Percentiles rank a stretch among this genome's conserved stretches.
phyloP scores from a whole-genome alignment of 2,888 invertebrate species.

The Drosophila kuntzei region DNA sequence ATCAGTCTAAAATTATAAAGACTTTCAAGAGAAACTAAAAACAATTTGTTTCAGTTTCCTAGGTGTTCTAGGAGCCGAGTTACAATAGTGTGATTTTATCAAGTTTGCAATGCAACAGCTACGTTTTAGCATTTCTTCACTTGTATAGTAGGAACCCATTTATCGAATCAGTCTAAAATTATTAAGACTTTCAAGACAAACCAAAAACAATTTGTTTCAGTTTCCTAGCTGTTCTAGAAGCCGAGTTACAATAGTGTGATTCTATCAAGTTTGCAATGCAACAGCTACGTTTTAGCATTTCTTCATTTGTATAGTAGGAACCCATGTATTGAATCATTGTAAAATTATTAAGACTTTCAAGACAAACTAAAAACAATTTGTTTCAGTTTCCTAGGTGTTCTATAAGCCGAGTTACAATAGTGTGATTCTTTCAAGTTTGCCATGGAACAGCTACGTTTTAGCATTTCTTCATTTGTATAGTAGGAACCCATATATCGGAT shows the following conservation, averaged over 20 bases:
- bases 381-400: constrained; percentile 6
- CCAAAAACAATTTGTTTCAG: not conserved
- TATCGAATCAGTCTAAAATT: no score
- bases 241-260: no score
- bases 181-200: no score
- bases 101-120: no score
- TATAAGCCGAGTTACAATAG: constrained; percentile 39
- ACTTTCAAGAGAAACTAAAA: not conserved
- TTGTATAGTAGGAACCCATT: no score
- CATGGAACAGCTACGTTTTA: no score
- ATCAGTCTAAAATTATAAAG: constrained; percentile 1
- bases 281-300: constrained; percentile 1
- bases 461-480: no score
- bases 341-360: constrained; percentile 1
- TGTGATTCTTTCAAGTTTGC: constrained; percentile 17
- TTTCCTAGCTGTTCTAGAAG: not conserved
- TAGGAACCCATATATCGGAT: no score
- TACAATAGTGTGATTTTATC: constrained; percentile 17
- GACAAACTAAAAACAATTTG: constrained; percentile 15
- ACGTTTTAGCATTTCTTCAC: no score
- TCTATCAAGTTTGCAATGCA: constrained; percentile 2
- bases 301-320: not conserved
- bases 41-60: constrained; percentile 13
- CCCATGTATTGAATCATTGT: not conserved
- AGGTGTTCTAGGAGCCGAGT: constrained; percentile 30